Base-by-base conservation (phyloP, 1,140 invertebrate species). In the Agrypnia vestita region DNA sequence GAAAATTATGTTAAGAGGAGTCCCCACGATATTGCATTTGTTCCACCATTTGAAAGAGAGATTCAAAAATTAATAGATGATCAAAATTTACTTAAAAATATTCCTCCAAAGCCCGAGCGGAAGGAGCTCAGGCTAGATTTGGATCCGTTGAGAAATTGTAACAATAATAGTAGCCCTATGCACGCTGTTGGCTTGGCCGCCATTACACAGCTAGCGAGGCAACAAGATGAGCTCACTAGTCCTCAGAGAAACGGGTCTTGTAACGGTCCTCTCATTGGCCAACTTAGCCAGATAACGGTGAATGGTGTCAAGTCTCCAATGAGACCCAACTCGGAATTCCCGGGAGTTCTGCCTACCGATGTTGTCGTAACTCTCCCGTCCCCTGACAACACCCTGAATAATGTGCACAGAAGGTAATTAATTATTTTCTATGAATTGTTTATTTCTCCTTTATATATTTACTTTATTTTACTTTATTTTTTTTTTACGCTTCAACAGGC, bases 31-130 rank as follows among this genome's bases (percentile, higher is more conserved):
- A 86, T 89, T 46, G 89, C 88, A 1, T 89, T 88, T 82, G 87
- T 89, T 56, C 92, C 91, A 55, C 93, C 93, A 7, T 94, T 94
- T 84, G 93, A 94, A 87, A 90, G 93, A 84, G 93, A 94, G 85
- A 93, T 94, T 80, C 93, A 94, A 87, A 93, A 93, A 85, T 88
- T 94, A 78, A 87, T 94, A 59, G 94, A 94, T 84, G 93, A 94
- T 84, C 92, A 93, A 85, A 92, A 92, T 86, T 85, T 93, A 44
- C 87, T 92, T 43, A 91, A 91, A 84, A 90, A 89, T 82, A 91
- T 90, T 84, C 90, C 91, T 17, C 88, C 89, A 8, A 92, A 92
- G 84, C 84, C 88, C 12, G 91, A 92, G 76, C 85, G 89, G 69
- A 91, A 90, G 82, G 90, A 91, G 76, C 86, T 90, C 82, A 91